Conservation (phyloP, 2,797 vertebrate genomes). For the Squalus acanthias region DNA sequence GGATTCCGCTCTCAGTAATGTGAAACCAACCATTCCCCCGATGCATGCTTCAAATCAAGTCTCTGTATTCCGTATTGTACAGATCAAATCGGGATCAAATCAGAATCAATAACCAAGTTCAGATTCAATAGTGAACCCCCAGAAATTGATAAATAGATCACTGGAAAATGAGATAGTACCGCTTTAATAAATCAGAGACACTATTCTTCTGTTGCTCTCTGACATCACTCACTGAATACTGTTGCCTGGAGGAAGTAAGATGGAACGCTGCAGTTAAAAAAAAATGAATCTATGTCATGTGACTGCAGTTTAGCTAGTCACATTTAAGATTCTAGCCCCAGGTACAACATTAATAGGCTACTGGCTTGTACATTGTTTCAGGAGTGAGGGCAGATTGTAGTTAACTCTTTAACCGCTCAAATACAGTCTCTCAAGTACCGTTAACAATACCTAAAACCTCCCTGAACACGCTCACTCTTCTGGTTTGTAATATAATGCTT, state of each 20-base stretch:
- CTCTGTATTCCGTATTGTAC: background rate
- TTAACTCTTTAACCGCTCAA: conserved; percentile 7
- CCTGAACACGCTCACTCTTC: background rate
- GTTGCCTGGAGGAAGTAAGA: conserved; percentile 18
- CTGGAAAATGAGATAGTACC: background rate
- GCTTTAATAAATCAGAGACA: conserved; percentile 10
- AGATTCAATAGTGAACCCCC: background rate
- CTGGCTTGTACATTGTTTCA: background rate
- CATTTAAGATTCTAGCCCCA: conserved; percentile 26
- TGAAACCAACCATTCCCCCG: background rate
- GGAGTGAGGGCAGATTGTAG: conserved; percentile 2
- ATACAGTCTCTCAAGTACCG: background rate
- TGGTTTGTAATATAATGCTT: background rate
- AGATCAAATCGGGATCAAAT: background rate
- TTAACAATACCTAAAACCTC: background rate
- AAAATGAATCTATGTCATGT: background rate
- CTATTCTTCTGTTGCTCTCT: background rate
- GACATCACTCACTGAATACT: background rate
- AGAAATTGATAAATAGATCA: background rate
- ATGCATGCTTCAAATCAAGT: background rate
- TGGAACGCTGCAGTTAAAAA: background rate
- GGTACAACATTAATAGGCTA: background rate
- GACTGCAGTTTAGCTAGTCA: background rate
- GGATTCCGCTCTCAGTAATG: no score
- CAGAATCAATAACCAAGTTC: background rate